These are phyloP conservation scores for Aporrectodea caliginosa DNA, from an alignment of 1,140 invertebrate genomes.

Conservation along the genomic window DNA sequence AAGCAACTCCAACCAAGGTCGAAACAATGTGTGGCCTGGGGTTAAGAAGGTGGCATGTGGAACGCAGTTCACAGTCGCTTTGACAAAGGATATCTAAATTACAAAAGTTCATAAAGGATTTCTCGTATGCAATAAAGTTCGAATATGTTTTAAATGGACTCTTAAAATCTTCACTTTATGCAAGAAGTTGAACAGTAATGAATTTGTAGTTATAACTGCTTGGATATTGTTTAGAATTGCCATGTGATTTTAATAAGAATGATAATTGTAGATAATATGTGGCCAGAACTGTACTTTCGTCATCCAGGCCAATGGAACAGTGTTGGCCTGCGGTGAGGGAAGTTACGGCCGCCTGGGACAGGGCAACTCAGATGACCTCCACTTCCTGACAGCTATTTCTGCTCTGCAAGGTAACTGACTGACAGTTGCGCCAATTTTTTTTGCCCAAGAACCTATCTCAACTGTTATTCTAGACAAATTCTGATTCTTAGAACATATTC, in stretches of 20 bases:
- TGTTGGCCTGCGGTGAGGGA: conserved; percentile 63
- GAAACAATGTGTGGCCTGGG: conserved; percentile 60
- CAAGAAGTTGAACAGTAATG: no score
- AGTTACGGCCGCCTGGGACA: conserved; percentile 62
- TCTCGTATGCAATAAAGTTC: no score
- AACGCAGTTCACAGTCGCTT: conserved; percentile 65
- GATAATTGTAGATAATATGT: conserved; percentile 67
- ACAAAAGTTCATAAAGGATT: no score
- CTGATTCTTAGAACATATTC: no score
- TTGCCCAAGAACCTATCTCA: no score
- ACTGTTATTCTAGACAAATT: no score
- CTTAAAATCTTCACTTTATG: no score
- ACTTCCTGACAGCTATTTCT: conserved; percentile 63
- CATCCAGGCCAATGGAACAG: conserved; percentile 60
- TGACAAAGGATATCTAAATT: conserved; percentile 63
- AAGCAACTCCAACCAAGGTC: conserved; percentile 59
- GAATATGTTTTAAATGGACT: no score
- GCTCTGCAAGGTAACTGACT: conserved; percentile 66
- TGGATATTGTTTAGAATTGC: no score
- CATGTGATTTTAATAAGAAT: no score
- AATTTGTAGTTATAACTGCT: no score
- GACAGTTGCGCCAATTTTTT: no score
- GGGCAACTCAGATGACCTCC: conserved; percentile 63
- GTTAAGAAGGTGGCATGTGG: conserved; percentile 65
- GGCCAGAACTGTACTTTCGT: conserved; percentile 65